Evolutionary conservation across 2,113 vertebrate genomes (phyloP).

Genomic region (Xenopus borealis): DNA sequence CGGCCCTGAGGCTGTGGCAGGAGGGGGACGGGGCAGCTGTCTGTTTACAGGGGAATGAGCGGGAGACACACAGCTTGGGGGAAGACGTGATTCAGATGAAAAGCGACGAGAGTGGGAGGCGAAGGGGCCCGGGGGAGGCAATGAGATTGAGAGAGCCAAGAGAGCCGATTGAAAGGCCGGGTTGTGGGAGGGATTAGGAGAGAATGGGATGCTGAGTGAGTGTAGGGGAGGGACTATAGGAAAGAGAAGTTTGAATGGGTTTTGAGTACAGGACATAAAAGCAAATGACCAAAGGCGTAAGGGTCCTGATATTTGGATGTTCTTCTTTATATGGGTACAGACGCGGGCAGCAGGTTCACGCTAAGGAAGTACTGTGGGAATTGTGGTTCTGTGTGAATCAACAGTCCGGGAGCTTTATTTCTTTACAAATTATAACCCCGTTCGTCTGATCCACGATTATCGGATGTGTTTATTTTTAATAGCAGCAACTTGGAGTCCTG

Average conservation of each 20-base stretch:
- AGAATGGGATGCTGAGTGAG: not conserved
- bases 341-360: too few species aligned
- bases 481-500: not conserved
- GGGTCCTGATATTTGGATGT: too few species aligned
- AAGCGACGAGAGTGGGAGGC: too few species aligned
- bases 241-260: slow-evolving; percentile 13
- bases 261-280: too few species aligned
- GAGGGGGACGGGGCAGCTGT: not conserved
- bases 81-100: too few species aligned
- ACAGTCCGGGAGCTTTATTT: not conserved
- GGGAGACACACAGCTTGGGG: not conserved
- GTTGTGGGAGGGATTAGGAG: not conserved
- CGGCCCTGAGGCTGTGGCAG: slow-evolving; percentile 13
- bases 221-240: not conserved
- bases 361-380: too few species aligned
- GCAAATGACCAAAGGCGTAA: too few species aligned
- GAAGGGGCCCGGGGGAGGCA: too few species aligned
- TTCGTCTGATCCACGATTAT: not conserved
- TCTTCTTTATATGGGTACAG: too few species aligned
- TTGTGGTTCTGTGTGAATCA: not conserved
- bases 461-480: not conserved
- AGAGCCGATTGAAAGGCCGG: not conserved
- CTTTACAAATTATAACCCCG: not conserved
- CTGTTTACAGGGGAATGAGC: not conserved
- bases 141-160: too few species aligned